A percentile compares a stretch with the other conserved stretches of the same genome.
Evolutionary conservation across 1,140 invertebrate species (phyloP).

Genomic region (Monochamus saltuarius): DNA sequence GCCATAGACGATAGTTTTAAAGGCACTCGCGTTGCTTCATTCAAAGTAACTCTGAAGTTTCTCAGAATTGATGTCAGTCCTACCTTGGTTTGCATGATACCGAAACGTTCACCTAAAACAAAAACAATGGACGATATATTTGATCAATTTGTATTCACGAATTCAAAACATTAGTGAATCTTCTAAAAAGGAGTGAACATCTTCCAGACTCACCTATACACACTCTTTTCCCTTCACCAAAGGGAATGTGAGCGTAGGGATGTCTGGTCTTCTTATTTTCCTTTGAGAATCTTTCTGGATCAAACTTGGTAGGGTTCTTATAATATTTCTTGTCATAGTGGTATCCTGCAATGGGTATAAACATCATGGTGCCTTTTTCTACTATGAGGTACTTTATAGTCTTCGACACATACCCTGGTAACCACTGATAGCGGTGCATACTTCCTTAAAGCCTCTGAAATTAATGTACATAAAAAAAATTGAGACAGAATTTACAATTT

Average conservation of each 20-base stretch:
- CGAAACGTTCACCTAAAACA: no score
- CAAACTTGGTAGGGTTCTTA: constrained; percentile 57
- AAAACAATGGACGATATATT: no score
- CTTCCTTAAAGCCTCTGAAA: constrained; percentile 53
- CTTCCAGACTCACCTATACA: constrained; percentile 57
- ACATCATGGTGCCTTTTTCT: constrained; percentile 43
- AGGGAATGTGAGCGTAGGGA: constrained; percentile 60
- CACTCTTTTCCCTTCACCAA: constrained; percentile 67
- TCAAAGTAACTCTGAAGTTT: no score
- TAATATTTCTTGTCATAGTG: constrained; percentile 44
- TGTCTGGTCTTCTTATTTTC: constrained; percentile 49
- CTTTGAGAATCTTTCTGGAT: constrained; percentile 35
- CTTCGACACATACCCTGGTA: constrained; percentile 43
- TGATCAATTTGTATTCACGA: no score
- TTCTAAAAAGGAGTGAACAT: no score
- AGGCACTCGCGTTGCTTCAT: constrained; percentile 5
- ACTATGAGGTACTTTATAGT: constrained; percentile 51
- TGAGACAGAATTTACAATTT: no score
- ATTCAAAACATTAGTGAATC: no score
- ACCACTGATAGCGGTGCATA: constrained; percentile 50
- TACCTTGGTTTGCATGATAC: no score
- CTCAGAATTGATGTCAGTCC: no score
- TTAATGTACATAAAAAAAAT: no score
- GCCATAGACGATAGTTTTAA: no score
- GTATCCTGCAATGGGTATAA: constrained; percentile 44